Evolutionary conservation across 2,797 vertebrate species (phyloP).

Genomic region (Diceros bicornis): DNA sequence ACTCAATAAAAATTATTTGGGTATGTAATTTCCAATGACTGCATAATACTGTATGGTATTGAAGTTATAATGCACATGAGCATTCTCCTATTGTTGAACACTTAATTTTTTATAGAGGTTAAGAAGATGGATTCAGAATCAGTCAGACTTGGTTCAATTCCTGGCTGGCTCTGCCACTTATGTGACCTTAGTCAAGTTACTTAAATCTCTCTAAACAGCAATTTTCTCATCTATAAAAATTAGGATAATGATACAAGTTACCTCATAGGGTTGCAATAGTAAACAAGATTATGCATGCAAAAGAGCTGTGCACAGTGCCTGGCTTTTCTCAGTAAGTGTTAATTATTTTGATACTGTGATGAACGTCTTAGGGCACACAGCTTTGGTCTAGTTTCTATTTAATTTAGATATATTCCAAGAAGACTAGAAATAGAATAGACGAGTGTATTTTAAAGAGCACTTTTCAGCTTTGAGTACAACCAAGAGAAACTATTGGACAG

Average conservation of each 20-base stretch:
- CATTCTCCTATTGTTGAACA: neutral
- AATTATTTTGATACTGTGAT: conserved; percentile 57
- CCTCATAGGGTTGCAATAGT: neutral
- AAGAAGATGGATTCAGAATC: conserved; percentile 10
- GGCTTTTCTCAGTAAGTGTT: neutral
- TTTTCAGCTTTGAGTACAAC: neutral
- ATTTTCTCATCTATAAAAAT: conserved; percentile 46
- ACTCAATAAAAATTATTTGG: conserved; percentile 31
- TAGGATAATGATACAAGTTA: neutral
- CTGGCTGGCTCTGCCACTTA: neutral
- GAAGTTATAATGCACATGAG: neutral
- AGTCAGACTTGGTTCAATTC: neutral
- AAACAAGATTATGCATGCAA: neutral
- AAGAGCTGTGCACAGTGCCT: neutral
- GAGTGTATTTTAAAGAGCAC: neutral
- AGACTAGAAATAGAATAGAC: neutral
- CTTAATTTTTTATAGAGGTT: neutral
- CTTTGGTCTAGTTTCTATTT: conserved; percentile 29
- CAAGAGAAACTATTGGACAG: neutral
- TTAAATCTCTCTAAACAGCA: neutral
- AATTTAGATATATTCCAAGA: conserved; percentile 30
- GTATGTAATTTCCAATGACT: neutral
- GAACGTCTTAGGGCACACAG: neutral
- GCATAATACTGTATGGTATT: neutral
- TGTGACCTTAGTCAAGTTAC: conserved; percentile 6